Evolutionary conservation across 2,797 vertebrate species (phyloP).

Genomic region (Alfaro cultratus): DNA sequence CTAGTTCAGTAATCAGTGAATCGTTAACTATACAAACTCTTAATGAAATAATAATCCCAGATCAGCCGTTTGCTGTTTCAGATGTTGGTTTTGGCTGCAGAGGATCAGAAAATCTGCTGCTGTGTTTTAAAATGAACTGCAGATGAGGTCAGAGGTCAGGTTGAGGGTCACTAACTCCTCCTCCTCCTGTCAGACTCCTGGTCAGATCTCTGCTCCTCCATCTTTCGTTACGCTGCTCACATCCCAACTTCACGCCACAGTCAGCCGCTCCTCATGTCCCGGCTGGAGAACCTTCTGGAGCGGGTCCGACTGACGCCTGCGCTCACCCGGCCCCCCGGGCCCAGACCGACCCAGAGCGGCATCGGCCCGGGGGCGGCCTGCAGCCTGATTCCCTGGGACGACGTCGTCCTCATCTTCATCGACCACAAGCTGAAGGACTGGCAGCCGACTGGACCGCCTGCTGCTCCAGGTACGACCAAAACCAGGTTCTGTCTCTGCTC

Average conservation of each 20-base stretch:
- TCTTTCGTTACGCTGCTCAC: constrained; percentile 84
- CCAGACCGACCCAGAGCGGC: background rate
- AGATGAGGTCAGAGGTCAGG: too few relatives aligned
- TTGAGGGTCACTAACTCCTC: background rate
- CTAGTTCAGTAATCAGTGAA: too few relatives aligned
- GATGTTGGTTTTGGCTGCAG: too few relatives aligned
- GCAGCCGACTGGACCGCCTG: constrained; percentile 75
- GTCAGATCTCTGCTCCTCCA: constrained; percentile 83
- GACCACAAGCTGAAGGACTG: constrained; percentile 94
- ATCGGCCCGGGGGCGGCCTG: constrained; percentile 30
- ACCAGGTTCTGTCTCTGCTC: background rate
- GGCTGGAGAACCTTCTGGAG: constrained; percentile 87
- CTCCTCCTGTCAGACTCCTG: constrained; percentile 82
- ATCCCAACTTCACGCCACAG: constrained; percentile 81
- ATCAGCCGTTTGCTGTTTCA: too few relatives aligned
- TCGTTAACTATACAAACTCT: too few relatives aligned
- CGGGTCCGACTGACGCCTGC: constrained; percentile 66
- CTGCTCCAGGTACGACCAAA: constrained; percentile 77
- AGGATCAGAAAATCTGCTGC: too few relatives aligned
- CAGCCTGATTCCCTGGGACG: constrained; percentile 89
- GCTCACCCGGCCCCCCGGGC: background rate
- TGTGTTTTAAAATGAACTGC: too few relatives aligned
- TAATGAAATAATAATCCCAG: too few relatives aligned
- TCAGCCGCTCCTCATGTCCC: constrained; percentile 89
- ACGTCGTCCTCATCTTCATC: constrained; percentile 87